Percentiles rank a stretch among this genome's conserved stretches.
These are phyloP conservation scores for Mionectes macconnelli DNA, from an alignment of 2,113 vertebrate genomes.

Conservation along the genomic window DNA sequence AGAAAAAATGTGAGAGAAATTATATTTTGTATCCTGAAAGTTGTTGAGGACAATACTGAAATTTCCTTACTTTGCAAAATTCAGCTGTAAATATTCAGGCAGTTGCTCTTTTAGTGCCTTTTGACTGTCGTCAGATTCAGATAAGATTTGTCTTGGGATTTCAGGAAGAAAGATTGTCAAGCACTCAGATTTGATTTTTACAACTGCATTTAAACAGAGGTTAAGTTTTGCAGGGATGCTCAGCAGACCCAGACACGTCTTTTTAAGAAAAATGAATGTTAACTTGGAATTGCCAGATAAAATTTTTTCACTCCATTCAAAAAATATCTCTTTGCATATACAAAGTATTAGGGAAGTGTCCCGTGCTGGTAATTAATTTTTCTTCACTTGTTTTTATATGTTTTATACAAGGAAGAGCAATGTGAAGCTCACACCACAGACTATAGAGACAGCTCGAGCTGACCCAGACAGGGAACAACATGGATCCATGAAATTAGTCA, in stretches of 20 bases:
- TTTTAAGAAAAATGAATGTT: background rate
- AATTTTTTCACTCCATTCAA: background rate
- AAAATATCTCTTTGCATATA: background rate
- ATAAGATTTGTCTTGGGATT: background rate
- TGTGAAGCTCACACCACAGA: background rate
- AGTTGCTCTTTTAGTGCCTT: background rate
- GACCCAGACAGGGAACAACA: background rate
- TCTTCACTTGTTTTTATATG: background rate
- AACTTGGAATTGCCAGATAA: background rate
- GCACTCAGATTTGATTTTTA: background rate
- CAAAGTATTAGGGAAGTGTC: background rate
- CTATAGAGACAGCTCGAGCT: background rate
- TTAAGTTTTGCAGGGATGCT: background rate
- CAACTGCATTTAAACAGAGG: background rate
- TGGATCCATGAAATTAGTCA: background rate
- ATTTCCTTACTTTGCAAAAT: background rate
- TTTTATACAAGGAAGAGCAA: background rate
- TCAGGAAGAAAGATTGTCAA: background rate
- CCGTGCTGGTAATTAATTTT: background rate
- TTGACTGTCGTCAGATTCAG: background rate
- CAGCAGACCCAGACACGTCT: background rate
- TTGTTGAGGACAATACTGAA: background rate
- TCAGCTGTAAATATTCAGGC: background rate
- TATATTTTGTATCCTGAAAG: constrained; percentile 4
- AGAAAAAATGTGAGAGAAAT: background rate